A percentile compares a stretch with the other conserved stretches of the same genome.
phyloP scores from a whole-genome alignment of 1,140 invertebrate genomes.

The Melanaphis sacchari region DNA sequence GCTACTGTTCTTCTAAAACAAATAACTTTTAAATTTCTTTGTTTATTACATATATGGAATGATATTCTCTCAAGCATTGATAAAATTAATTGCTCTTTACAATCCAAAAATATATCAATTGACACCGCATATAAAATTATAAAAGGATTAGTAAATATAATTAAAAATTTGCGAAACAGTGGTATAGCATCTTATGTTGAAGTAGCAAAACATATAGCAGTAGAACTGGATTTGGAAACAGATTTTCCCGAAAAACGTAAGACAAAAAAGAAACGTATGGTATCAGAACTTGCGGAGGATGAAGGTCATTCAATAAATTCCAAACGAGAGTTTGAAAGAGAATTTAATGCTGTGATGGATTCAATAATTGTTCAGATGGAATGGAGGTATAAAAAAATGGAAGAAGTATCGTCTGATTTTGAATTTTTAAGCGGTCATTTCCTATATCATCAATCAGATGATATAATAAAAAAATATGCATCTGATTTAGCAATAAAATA shows the following conservation, averaged over 20 bases:
- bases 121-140: neutral
- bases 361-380: too few relatives aligned
- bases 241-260: neutral
- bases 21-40: neutral
- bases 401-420: too few relatives aligned
- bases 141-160: neutral
- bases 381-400: too few relatives aligned
- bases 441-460: too few relatives aligned
- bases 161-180: neutral
- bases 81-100: neutral
- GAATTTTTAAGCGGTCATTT: too few relatives aligned
- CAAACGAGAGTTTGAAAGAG: too few relatives aligned
- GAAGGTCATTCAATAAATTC: too few relatives aligned
- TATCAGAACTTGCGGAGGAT: too few relatives aligned
- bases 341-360: too few relatives aligned
- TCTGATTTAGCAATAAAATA: too few relatives aligned
- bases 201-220: neutral
- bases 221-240: neutral
- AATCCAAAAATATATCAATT: neutral
- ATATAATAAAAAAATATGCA: too few relatives aligned
- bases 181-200: neutral
- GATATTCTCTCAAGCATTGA: neutral
- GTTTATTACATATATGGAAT: constrained; percentile 1
- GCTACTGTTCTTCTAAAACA: neutral
- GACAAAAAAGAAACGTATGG: too few relatives aligned